Conservation (phyloP, 2,113 vertebrate genomes). For the Trochalopteron elliotii region DNA sequence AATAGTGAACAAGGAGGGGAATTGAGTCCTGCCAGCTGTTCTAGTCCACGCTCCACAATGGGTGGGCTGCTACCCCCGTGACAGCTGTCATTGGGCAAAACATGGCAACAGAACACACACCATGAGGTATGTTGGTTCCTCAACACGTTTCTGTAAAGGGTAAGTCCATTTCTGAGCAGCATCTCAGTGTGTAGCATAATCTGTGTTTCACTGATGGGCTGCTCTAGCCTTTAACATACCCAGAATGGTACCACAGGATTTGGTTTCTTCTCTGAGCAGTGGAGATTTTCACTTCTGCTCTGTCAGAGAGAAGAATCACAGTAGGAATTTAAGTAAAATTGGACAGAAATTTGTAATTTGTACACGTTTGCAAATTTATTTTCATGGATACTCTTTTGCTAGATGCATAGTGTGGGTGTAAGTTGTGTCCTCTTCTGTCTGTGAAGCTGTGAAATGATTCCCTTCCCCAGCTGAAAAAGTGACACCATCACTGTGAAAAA, state of each 20-base stretch:
- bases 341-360: slow-evolving; percentile 42
- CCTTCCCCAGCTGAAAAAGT: background rate
- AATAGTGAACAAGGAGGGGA: background rate
- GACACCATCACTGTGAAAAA: slow-evolving; percentile 47
- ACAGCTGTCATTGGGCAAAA: background rate
- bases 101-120: background rate
- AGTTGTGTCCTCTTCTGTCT: slow-evolving; percentile 41
- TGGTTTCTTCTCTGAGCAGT: background rate
- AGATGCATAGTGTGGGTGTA: slow-evolving; percentile 55
- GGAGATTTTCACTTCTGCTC: background rate
- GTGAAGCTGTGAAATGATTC: slow-evolving; percentile 24
- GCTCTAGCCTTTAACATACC: background rate
- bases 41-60: fast-evolving
- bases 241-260: background rate
- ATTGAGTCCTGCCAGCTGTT: background rate
- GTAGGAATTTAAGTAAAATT: background rate
- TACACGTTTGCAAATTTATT: slow-evolving; percentile 79
- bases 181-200: background rate
- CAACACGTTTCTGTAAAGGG: background rate
- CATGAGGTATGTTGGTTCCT: background rate
- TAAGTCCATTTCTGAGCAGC: background rate
- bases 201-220: background rate
- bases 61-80: background rate
- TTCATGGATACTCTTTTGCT: slow-evolving; percentile 65
- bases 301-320: background rate